A percentile compares a stretch with the other conserved stretches of the same genome.
Evolutionary conservation across 2,888 invertebrate species (phyloP).

Genomic region (Cyclophora albipunctata): DNA sequence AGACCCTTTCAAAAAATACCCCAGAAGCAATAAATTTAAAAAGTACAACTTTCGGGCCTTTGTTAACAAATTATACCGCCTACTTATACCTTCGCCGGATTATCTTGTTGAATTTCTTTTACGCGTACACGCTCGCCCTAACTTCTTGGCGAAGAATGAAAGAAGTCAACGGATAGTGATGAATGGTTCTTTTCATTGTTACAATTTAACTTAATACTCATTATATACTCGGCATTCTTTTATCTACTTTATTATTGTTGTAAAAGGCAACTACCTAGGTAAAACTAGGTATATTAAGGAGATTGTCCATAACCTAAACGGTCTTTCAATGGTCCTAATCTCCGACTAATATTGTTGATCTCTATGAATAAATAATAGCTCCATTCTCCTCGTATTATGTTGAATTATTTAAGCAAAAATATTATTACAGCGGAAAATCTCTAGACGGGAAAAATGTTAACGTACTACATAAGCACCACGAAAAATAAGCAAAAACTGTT

Average conservation of each 20-base stretch:
- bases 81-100: constrained; percentile 25
- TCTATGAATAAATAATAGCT: constrained; percentile 7
- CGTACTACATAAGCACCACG: constrained; percentile 18
- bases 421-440: constrained; percentile 19
- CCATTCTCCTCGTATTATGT: constrained; percentile 12
- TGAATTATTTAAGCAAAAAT: constrained; percentile 18
- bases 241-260: not conserved
- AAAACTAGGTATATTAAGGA: no score
- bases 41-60: constrained; percentile 39
- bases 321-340: not conserved
- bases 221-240: not conserved
- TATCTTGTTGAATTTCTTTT: constrained; percentile 30
- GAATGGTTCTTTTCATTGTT: constrained; percentile 48
- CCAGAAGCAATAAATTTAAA: constrained; percentile 41
- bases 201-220: not conserved
- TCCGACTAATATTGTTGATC: not conserved
- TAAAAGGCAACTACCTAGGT: no score
- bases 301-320: not conserved
- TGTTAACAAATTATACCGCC: constrained; percentile 46
- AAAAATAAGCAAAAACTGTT: constrained; percentile 24
- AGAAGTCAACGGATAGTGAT: constrained; percentile 53
- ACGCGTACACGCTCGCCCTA: constrained; percentile 30
- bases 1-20: constrained; percentile 23
- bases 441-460: constrained; percentile 23
- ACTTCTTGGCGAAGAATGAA: constrained; percentile 36